These are phyloP conservation scores for Rhagoletis pomonella DNA, from an alignment of 1,140 invertebrate genomes.

Conservation along the genomic window DNA sequence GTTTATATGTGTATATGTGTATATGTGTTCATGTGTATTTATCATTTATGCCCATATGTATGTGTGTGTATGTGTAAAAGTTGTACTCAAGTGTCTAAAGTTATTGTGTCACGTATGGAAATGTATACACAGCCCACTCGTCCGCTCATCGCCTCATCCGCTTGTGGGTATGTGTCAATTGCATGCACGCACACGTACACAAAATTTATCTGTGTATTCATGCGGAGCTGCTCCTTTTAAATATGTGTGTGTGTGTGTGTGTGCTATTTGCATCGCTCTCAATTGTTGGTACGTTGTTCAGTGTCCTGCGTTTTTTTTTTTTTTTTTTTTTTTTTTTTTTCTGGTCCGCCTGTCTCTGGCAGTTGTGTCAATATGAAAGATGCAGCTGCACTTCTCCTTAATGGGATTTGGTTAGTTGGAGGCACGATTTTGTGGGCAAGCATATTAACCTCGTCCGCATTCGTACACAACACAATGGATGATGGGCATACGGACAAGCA, in stretches of 20 bases:
- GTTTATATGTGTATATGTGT: constrained; percentile 1
- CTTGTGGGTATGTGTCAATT: not conserved
- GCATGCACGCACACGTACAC: not conserved
- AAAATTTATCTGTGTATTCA: not conserved
- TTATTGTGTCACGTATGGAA: constrained; percentile 54
- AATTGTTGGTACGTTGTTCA: not conserved
- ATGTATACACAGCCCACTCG: constrained; percentile 8
- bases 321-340: not conserved
- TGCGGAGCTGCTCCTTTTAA: not conserved
- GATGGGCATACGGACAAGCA: no score
- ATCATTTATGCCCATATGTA: constrained; percentile 23
- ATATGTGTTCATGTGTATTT: constrained; percentile 36
- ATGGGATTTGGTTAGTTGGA: constrained; percentile 48
- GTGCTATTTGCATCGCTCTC: not conserved
- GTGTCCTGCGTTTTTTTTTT: not conserved
- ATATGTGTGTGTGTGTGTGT: not conserved
- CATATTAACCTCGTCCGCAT: constrained; percentile 25
- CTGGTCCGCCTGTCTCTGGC: not conserved
- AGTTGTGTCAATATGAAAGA: constrained; percentile 32
- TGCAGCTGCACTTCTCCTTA: constrained; percentile 8
- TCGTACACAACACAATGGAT: no score
- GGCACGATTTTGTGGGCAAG: constrained; percentile 42
- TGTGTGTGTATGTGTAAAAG: constrained; percentile 30
- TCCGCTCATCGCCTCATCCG: not conserved
- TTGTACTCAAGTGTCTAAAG: constrained; percentile 34